phyloP scores from a whole-genome alignment of 2,113 vertebrate species.

The Montifringilla adamsi region DNA sequence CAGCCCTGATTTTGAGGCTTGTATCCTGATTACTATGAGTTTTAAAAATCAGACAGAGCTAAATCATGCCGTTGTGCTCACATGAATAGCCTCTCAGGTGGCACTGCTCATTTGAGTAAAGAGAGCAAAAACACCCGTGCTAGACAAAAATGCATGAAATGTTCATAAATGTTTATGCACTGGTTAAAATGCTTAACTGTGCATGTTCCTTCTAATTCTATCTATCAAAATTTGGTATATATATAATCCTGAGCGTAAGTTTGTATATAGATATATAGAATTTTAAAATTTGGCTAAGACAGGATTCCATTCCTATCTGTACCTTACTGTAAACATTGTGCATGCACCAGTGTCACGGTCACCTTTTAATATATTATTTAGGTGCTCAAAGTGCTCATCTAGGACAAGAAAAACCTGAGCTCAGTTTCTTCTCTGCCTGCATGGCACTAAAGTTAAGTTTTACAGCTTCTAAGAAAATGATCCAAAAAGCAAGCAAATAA shows the following conservation, averaged over 20 bases:
- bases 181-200: not conserved
- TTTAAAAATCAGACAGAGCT: not conserved
- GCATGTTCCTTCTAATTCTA: not conserved
- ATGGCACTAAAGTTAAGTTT: not conserved
- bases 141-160: not conserved
- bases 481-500: not conserved
- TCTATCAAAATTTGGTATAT: not conserved
- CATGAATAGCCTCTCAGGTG: not conserved
- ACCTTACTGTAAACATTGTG: not conserved
- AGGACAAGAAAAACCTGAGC: not conserved
- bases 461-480: not conserved
- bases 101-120: not conserved
- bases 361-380: not conserved
- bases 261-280: not conserved
- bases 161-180: not conserved
- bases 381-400: not conserved
- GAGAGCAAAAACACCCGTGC: not conserved
- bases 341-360: rapidly evolving
- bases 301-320: not conserved
- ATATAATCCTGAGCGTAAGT: not conserved
- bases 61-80: not conserved
- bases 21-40: not conserved
- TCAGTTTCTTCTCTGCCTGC: not conserved
- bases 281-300: not conserved
- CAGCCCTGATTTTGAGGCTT: slow-evolving; percentile 12